Percentiles rank a stretch among this genome's conserved stretches.
phyloP scores from a whole-genome alignment of 2,797 vertebrate genomes.

The Tadarida brasiliensis region DNA sequence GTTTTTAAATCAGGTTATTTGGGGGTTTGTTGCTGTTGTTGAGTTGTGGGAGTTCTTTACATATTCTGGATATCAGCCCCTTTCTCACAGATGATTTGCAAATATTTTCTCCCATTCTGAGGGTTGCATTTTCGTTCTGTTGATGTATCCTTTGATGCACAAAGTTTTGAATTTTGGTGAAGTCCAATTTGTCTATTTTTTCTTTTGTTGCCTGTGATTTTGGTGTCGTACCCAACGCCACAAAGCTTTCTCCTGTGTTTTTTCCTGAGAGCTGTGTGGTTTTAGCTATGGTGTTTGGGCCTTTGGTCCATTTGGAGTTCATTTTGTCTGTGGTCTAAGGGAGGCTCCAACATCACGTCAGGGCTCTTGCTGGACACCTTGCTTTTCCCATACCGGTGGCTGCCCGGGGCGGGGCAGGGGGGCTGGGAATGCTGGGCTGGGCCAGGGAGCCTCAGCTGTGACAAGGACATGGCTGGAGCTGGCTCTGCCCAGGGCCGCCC shows the following conservation, averaged over 20 bases:
- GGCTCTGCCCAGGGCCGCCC: accelerated
- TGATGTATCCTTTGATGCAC: background rate
- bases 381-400: background rate
- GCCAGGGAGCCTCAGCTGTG: background rate
- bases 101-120: background rate
- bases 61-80: too few relatives aligned
- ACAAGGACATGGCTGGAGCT: background rate
- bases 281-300: too few relatives aligned
- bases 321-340: background rate
- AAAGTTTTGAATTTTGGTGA: background rate
- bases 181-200: background rate
- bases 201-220: background rate
- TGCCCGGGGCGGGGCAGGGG: background rate
- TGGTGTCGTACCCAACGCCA: too few relatives aligned
- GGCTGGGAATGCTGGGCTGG: background rate
- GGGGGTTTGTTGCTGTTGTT: too few relatives aligned
- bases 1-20: background rate
- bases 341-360: background rate
- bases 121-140: too few relatives aligned
- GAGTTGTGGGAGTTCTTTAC: too few relatives aligned
- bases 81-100: background rate
- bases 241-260: too few relatives aligned
- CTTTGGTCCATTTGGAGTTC: too few relatives aligned
- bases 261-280: too few relatives aligned
- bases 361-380: background rate